Percentiles rank a stretch among this genome's conserved stretches.
Evolutionary conservation across 2,888 invertebrate species (phyloP).

Genomic region (Drosophila monieri): DNA sequence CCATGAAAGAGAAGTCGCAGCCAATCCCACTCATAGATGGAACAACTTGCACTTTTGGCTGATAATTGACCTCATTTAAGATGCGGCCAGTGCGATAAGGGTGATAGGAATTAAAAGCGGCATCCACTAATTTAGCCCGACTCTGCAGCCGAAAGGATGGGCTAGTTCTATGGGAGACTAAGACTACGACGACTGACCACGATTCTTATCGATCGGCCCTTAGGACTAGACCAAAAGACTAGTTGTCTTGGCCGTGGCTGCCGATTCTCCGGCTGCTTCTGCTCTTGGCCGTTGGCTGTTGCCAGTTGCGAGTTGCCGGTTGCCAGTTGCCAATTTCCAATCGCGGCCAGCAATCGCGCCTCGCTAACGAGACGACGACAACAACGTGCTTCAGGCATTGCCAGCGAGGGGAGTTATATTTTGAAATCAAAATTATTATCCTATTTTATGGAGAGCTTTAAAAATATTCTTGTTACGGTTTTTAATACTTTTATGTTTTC

Average conservation of each 20-base stretch:
- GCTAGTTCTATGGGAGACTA: conserved; percentile 7
- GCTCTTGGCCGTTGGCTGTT: conserved; percentile 40
- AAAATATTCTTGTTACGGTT: neutral
- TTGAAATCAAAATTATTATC: neutral
- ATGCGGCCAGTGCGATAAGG: conserved; percentile 66
- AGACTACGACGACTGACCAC: conserved; percentile 30
- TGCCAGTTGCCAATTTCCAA: conserved; percentile 72
- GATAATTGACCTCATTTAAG: conserved; percentile 81
- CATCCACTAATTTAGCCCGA: conserved; percentile 77
- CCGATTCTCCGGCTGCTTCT: conserved; percentile 36
- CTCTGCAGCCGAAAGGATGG: conserved; percentile 24
- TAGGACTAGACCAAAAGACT: conserved; percentile 75
- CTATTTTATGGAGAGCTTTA: too few species aligned
- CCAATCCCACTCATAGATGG: conserved; percentile 28
- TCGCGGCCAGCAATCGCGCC: conserved; percentile 73
- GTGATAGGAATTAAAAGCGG: conserved; percentile 77
- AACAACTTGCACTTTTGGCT: conserved; percentile 78
- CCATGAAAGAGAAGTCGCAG: conserved; percentile 26
- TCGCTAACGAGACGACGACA: conserved; percentile 77
- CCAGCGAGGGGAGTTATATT: conserved; percentile 49
- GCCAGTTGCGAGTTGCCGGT: conserved; percentile 61
- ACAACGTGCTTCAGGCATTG: conserved; percentile 74
- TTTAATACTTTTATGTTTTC: too few species aligned
- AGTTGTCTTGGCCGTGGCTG: conserved; percentile 55
- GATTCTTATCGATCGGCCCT: conserved; percentile 76